These are phyloP conservation scores for Rhea pennata DNA, from an alignment of 2,113 vertebrate species.

Conservation along the genomic window DNA sequence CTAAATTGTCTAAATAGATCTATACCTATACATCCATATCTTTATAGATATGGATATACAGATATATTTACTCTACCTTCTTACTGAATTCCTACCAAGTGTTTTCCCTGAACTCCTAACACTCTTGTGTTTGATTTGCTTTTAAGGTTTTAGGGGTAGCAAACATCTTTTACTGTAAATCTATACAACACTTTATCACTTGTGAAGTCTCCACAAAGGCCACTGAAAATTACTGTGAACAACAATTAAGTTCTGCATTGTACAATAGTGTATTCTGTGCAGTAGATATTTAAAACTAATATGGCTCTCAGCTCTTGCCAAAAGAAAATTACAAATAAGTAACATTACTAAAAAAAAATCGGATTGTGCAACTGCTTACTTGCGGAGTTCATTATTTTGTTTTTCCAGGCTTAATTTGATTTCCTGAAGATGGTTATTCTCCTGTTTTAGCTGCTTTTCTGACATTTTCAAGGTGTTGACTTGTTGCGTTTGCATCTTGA, in stretches of 20 bases:
- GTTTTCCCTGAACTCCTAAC: background rate
- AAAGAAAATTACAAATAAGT: background rate
- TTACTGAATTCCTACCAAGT: background rate
- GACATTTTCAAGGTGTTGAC: constrained; percentile 90
- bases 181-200: background rate
- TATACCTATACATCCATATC: no score
- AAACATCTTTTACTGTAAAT: background rate
- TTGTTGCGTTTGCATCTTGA: constrained; percentile 96
- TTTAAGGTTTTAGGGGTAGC: background rate
- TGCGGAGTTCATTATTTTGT: constrained; percentile 95
- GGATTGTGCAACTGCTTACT: constrained; percentile 75
- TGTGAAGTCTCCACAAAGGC: background rate
- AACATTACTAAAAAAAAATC: background rate
- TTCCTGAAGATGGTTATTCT: constrained; percentile 94
- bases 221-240: background rate
- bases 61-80: background rate
- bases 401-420: constrained; percentile 95
- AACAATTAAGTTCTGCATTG: background rate
- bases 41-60: background rate
- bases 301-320: background rate
- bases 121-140: background rate
- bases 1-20: background rate
- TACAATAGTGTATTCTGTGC: background rate
- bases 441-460: constrained; percentile 97
- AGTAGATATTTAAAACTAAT: background rate